These are phyloP conservation scores for Leuciscus idus DNA, from an alignment of 2,113 vertebrate species.

Conservation along the genomic window DNA sequence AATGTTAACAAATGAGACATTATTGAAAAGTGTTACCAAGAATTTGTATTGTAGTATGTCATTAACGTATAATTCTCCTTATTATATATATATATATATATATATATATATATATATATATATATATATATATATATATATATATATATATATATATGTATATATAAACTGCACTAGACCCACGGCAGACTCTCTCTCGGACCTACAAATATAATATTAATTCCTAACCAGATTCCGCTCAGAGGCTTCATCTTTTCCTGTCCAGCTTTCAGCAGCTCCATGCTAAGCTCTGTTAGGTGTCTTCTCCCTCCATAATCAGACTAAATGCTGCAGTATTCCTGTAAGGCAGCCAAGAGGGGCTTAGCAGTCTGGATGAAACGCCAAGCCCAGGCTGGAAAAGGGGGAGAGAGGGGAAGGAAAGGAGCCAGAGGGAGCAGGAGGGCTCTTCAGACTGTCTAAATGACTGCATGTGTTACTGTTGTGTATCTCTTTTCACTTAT, in stretches of 20 bases:
- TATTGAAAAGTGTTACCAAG: background rate
- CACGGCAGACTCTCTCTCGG: background rate
- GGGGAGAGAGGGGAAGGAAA: conserved; percentile 57
- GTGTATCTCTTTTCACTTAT: conserved; percentile 67
- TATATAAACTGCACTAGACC: background rate
- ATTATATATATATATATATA: background rate
- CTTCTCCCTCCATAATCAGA: background rate
- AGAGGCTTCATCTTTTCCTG: conserved; percentile 14
- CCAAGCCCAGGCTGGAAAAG: conserved; percentile 54
- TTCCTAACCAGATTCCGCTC: conserved; percentile 27
- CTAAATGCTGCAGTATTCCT: conserved; percentile 37
- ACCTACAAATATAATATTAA: background rate
- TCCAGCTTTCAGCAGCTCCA: conserved; percentile 15
- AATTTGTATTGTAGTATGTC: background rate
- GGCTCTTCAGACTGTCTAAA: conserved; percentile 27
- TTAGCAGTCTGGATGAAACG: conserved; percentile 32
- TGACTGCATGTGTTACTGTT: conserved; percentile 56
- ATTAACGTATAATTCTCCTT: background rate
- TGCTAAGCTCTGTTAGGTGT: conserved; percentile 28
- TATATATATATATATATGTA: too few species aligned
- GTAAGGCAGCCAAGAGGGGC: conserved; percentile 30
- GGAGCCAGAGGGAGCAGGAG: conserved; percentile 53
- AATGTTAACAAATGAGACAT: background rate
- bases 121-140: background rate
- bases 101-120: too few species aligned